Evolutionary conservation across 2,113 vertebrate genomes (phyloP).

Genomic region (Lasiurus borealis): DNA sequence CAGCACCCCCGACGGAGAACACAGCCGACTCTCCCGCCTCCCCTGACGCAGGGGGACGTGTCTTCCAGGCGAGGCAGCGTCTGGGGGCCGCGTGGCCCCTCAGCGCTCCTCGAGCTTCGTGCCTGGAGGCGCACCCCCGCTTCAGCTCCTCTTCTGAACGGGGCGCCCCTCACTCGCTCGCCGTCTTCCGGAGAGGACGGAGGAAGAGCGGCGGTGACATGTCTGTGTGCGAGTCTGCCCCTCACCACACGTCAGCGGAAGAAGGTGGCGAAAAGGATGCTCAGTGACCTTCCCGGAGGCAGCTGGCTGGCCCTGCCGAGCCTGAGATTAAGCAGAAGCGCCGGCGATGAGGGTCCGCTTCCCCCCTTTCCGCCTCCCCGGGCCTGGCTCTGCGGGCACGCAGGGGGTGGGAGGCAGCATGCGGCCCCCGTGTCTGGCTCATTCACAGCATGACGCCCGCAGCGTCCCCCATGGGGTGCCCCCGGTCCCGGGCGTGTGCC

Average conservation of each 20-base stretch:
- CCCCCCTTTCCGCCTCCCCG: too few species aligned
- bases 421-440: too few species aligned
- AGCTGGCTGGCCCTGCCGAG: not conserved
- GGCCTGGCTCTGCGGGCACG: too few species aligned
- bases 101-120: not conserved
- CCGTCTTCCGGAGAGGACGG: too few species aligned
- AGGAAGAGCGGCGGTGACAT: not conserved
- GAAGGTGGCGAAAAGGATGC: not conserved
- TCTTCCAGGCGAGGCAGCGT: constrained; percentile 1
- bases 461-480: too few species aligned
- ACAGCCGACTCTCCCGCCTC: not conserved
- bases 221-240: not conserved
- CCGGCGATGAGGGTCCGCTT: too few species aligned
- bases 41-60: not conserved
- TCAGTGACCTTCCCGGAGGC: not conserved
- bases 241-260: not conserved
- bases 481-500: not conserved
- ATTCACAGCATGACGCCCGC: too few species aligned
- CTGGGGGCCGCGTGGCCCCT: not conserved
- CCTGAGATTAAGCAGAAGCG: not conserved
- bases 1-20: not conserved
- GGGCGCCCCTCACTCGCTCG: too few species aligned
- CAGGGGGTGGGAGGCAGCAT: too few species aligned
- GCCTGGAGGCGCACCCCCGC: not conserved
- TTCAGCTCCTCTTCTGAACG: not conserved